Evolutionary conservation across 1,140 invertebrate genomes (phyloP).

Genomic region (Theocolax elegans): DNA sequence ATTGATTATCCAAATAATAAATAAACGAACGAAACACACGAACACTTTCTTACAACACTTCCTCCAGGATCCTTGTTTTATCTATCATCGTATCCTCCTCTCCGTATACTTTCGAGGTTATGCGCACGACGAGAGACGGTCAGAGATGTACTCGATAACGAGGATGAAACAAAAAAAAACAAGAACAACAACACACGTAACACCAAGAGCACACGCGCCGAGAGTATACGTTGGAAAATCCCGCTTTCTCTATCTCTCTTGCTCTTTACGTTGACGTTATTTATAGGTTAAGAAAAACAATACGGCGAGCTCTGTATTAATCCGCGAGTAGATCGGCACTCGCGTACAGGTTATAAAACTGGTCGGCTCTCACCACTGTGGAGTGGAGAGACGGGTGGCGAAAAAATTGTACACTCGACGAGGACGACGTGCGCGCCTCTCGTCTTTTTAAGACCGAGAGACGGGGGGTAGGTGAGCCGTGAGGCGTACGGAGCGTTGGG

Average conservation of each 20-base stretch:
- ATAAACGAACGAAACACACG: neutral
- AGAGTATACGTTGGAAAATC: constrained; percentile 19
- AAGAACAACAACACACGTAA: no score
- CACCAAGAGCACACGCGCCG: constrained; percentile 30
- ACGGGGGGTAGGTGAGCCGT: neutral
- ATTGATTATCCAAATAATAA: constrained; percentile 8
- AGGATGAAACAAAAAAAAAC: no score
- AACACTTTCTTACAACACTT: constrained; percentile 30
- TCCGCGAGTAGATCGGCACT: neutral
- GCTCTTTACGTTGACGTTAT: constrained; percentile 16
- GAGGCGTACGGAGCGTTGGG: neutral
- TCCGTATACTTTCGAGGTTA: constrained; percentile 30
- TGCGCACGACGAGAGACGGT: constrained; percentile 17
- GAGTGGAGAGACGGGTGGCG: no score
- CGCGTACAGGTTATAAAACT: no score
- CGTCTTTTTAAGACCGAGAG: constrained; percentile 6
- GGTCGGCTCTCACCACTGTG: no score
- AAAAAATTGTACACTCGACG: no score
- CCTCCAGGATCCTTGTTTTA: constrained; percentile 21
- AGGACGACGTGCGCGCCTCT: neutral
- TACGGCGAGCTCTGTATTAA: neutral
- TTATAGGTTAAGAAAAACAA: constrained; percentile 39
- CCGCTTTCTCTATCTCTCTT: constrained; percentile 20
- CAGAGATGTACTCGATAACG: no score
- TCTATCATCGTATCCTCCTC: neutral